Percentiles rank a stretch among this genome's conserved stretches.
phyloP scores from a whole-genome alignment of 2,888 invertebrate species.

The Drosophila trichaetosa region DNA sequence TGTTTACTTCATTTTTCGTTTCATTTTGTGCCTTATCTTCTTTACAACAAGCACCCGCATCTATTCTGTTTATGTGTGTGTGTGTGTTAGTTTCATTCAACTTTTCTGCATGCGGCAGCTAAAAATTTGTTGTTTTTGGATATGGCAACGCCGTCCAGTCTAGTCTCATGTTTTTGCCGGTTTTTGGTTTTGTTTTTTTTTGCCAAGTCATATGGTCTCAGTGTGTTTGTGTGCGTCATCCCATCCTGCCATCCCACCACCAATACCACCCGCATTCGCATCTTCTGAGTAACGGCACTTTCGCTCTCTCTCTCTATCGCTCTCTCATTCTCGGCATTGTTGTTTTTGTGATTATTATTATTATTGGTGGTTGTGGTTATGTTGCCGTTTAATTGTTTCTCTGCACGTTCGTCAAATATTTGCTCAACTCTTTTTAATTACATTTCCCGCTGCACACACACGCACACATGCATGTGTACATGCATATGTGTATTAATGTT shows the following conservation, averaged over 20 bases:
- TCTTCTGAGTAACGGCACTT: conserved; percentile 26
- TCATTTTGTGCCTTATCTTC: conserved; percentile 65
- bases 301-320: conserved; percentile 19
- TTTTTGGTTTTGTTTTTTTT: conserved; percentile 22
- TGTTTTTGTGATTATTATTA: conserved; percentile 29
- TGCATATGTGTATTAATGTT: not conserved
- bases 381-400: conserved; percentile 68
- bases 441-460: conserved; percentile 58
- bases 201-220: conserved; percentile 48
- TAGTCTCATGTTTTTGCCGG: conserved; percentile 57
- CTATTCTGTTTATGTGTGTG: conserved; percentile 3
- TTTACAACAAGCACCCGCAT: conserved; percentile 27
- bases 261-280: conserved; percentile 17
- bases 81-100: conserved; percentile 54
- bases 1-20: conserved; percentile 60
- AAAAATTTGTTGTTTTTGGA: conserved; percentile 43
- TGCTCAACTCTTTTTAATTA: conserved; percentile 78
- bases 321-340: conserved; percentile 18
- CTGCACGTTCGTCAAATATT: conserved; percentile 80
- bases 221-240: conserved; percentile 22
- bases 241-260: conserved; percentile 45
- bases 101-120: conserved; percentile 57
- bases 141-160: conserved; percentile 54
- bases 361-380: conserved; percentile 17
- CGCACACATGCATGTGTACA: conserved; percentile 22